Base-by-base conservation (phyloP, 2,797 vertebrate species). In the Arremon brunneinucha region DNA sequence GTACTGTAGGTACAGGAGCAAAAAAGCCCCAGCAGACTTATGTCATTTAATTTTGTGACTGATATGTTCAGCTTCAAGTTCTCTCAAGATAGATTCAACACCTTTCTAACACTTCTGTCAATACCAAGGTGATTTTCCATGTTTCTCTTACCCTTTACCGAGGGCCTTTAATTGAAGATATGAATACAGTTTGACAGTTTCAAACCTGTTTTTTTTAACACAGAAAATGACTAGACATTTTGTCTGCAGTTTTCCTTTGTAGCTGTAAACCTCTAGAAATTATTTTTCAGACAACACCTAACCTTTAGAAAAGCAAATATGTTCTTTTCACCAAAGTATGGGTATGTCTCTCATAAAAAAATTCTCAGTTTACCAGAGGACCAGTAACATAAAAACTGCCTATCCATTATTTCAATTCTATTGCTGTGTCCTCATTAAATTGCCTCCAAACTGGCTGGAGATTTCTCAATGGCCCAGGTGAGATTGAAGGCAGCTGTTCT, bases 401-500 rank as follows among this genome's bases (percentile, higher is more conserved):
- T 8, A 9, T 47, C 32, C 23, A n/a, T n/a, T 3, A 32, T 47
- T 15, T 27, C 41, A 75, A 12, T 46, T 47, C 14, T 74, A 2
- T 41, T 65, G 22, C 12, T 23, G 18, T 1, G 0, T 47, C 46
- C n/a, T 56, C 57, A 50, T 56, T 62, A 32, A 19, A 75, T 57
- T 75, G 26, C 41, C 21, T 64, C 27, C 37, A 41, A 62, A 46
- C 15, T 22, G 24, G 6, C 20, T 37, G 1, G 2, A 60, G 11
- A n/a, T 74, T 83, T 74, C 41, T 56, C 57, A 65, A 0, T 22
- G 37, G 37, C n/a, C 32, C 9, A 37, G 30, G 27, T 0, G 0
- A 75, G 23, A 55, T 2, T 43, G 52, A 74, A 82, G 3, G 62
- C 28, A 50, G 35, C 59, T 79, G 27, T 43, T 75, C 28, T 37